Conservation (phyloP, 2,113 vertebrate genomes). For the Cryptomyrus ogoouensis region DNA sequence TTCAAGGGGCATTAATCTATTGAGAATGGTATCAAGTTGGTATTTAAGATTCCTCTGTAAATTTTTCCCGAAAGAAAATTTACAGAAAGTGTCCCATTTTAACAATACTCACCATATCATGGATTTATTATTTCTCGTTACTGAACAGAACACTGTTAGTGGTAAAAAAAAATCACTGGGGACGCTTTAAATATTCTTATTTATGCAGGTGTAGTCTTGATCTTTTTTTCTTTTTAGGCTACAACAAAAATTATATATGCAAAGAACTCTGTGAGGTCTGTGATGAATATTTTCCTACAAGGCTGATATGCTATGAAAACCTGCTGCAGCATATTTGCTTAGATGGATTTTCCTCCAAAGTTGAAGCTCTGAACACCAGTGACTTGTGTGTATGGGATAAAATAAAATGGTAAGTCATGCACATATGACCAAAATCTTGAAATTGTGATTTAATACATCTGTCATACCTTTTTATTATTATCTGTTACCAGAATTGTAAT, state of each 20-base stretch:
- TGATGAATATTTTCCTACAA: rapidly evolving
- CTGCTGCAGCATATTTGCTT: neutral
- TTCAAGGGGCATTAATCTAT: neutral
- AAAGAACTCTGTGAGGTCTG: rapidly evolving
- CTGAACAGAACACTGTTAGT: neutral
- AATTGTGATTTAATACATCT: neutral
- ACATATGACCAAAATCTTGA: neutral
- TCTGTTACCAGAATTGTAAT: neutral
- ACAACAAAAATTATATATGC: conserved; percentile 14
- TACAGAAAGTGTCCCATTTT: neutral
- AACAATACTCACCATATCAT: neutral
- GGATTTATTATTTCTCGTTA: neutral
- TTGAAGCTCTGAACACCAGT: conserved; percentile 39
- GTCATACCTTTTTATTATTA: neutral
- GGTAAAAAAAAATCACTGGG: neutral
- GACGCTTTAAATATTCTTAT: neutral
- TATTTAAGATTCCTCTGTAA: neutral
- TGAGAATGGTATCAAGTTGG: neutral
- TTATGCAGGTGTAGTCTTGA: neutral
- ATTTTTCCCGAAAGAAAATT: neutral
- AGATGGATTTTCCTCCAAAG: neutral
- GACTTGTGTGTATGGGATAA: conserved; percentile 55
- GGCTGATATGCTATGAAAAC: conserved; percentile 18
- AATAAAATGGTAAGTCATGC: conserved; percentile 46
- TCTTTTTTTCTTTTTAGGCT: conserved; percentile 35